A percentile compares a stretch with the other conserved stretches of the same genome.
Conservation (phyloP, 1,140 invertebrate genomes). For the Drosophila dunni region DNA sequence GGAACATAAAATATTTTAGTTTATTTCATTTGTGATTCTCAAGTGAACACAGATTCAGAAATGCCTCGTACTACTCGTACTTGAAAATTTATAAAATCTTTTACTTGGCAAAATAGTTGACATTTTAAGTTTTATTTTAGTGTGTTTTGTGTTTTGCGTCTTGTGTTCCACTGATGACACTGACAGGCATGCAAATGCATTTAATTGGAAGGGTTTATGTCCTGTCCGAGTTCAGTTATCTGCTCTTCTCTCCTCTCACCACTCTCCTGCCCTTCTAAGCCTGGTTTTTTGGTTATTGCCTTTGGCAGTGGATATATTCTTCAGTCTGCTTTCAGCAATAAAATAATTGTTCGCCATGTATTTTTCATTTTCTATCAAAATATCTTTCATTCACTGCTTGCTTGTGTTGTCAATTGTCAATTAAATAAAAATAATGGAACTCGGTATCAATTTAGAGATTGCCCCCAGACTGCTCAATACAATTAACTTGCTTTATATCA, state of each 20-base stretch:
- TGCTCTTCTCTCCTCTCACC: not conserved
- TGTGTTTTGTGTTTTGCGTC: slow-evolving; percentile 26
- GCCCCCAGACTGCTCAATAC: slow-evolving; percentile 15
- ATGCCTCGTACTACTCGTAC: slow-evolving; percentile 9
- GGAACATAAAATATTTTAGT: slow-evolving; percentile 76
- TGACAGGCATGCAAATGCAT: slow-evolving; percentile 77
- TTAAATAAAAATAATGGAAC: slow-evolving; percentile 38
- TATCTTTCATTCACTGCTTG: slow-evolving; percentile 28
- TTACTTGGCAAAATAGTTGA: slow-evolving; percentile 68
- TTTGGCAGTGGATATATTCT: slow-evolving; percentile 7
- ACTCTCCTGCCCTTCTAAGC: not conserved
- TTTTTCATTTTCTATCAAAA: slow-evolving; percentile 37
- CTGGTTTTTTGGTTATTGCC: slow-evolving; percentile 29
- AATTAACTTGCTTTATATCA: slow-evolving; percentile 4
- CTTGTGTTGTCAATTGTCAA: slow-evolving; percentile 33
- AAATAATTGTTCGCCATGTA: slow-evolving; percentile 42
- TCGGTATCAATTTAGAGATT: slow-evolving; percentile 29
- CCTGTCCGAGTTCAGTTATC: not conserved
- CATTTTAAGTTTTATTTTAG: slow-evolving; percentile 65
- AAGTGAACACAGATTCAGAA: slow-evolving; percentile 40
- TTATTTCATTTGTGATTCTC: slow-evolving; percentile 69
- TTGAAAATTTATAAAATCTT: slow-evolving; percentile 39
- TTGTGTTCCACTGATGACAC: slow-evolving; percentile 60
- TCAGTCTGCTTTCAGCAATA: slow-evolving; percentile 24
- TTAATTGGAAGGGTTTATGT: slow-evolving; percentile 64